Evolutionary conservation across 2,888 invertebrate species (phyloP).

Genomic region (Hydrotaea cyrtoneurina): DNA sequence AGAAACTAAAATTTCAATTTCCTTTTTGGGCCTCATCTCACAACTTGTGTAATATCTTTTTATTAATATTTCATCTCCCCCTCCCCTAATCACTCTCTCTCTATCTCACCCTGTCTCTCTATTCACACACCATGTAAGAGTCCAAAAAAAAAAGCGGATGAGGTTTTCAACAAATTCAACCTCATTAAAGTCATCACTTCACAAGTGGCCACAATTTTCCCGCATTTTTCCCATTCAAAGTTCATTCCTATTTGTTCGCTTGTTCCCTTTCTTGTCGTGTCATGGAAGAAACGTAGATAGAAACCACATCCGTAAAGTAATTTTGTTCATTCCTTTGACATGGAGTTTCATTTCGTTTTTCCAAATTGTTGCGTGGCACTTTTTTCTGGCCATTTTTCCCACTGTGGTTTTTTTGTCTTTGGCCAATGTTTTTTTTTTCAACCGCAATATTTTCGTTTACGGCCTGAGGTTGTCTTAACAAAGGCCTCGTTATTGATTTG

Average conservation of each 20-base stretch:
- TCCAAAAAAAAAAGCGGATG: constrained; percentile 37
- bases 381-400: constrained; percentile 12
- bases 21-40: constrained; percentile 5
- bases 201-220: constrained; percentile 20
- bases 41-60: background rate
- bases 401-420: background rate
- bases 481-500: background rate
- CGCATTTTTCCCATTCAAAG: constrained; percentile 15
- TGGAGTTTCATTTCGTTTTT: background rate
- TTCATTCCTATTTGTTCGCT: background rate
- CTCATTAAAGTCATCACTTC: constrained; percentile 40
- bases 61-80: background rate
- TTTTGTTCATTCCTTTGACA: background rate
- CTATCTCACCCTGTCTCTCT: too few relatives aligned
- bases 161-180: constrained; percentile 34
- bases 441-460: too few relatives aligned
- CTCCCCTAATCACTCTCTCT: too few relatives aligned
- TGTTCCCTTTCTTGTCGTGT: background rate
- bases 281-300: too few relatives aligned
- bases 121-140: too few relatives aligned
- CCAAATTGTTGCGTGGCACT: background rate
- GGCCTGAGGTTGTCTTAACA: too few relatives aligned
- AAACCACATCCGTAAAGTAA: constrained; percentile 45
- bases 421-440: too few relatives aligned
- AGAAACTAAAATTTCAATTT: constrained; percentile 23